Evolutionary conservation across 2,888 invertebrate genomes (phyloP).

Genomic region (Macrosiphum euphorbiae): DNA sequence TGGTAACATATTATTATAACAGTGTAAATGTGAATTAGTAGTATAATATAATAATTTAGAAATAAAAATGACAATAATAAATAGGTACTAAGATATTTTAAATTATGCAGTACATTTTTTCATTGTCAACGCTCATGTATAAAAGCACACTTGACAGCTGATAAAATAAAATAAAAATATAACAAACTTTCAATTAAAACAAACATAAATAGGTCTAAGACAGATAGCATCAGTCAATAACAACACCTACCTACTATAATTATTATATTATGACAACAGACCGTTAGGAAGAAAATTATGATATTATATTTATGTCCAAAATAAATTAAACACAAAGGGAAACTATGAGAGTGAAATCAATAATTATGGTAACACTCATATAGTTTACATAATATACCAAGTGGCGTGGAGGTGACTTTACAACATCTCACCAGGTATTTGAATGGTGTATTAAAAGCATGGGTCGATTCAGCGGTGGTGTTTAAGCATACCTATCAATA

Average conservation of each 20-base stretch:
- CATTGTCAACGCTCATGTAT: background rate
- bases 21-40: background rate
- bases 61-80: background rate
- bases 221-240: conserved; percentile 7
- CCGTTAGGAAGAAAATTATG: background rate
- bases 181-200: background rate
- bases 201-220: background rate
- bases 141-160: background rate
- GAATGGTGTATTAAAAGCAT: background rate
- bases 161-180: background rate
- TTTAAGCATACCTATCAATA: background rate
- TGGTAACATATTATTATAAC: background rate
- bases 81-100: background rate
- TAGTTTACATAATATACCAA: background rate
- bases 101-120: background rate
- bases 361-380: background rate
- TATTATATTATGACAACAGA: background rate
- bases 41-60: background rate
- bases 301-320: background rate
- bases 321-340: background rate
- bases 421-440: background rate
- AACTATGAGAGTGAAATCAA: background rate
- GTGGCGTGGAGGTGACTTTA: background rate
- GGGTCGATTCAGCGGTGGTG: background rate
- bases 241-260: background rate